Evolutionary conservation across 2,797 vertebrate genomes (phyloP), one percentile per base, ranked within the genome.

Genomic region (Macropodus opercularis): DNA sequence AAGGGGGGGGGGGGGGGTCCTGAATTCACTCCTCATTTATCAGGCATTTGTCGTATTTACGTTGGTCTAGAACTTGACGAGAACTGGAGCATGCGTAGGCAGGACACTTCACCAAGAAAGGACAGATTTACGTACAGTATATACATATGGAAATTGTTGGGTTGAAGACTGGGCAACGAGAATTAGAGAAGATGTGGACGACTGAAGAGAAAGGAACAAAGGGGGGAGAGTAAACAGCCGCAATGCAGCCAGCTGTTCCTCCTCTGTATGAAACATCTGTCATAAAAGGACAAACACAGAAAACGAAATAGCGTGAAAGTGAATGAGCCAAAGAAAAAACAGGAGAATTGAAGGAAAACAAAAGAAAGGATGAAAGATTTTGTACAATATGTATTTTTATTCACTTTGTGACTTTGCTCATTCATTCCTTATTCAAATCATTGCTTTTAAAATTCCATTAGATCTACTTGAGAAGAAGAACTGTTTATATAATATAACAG

Each of bases 201-300:
- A 64, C 22, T 57, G 53, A 52, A 7, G 35, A 69, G 34, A 57
- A 62, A 72, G 42, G 73, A 61, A 41, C 59, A 29, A 75, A 62
- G 58, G n/a, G n/a, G 75, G 27, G 61, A 63, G 74, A 74, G 73
- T 77, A 70, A 85, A 80, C 72, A 86, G 85, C 85, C 85, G 56
- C 39, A 51, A 66, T 75, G 84, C 77, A 67, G 65, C 79, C 86
- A 90, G 89, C 51, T 88, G 89, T 87, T 84, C 65, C 26, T 62
- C 36, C 36, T 44, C 48, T 62, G 43, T 70, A 43, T 65, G 53
- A 63, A 84, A 81, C 87, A 87, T 89, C 80, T 87, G 85, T 72
- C 52, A 38, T 40, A 50, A 60, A 48, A 54, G 57, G 42, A 71
- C 23, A 53, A 62, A 61, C 8, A 47, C 6, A 23, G 18, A 24